phyloP scores from a whole-genome alignment of 1,140 invertebrate genomes.

The Zaprionus camerounensis region DNA sequence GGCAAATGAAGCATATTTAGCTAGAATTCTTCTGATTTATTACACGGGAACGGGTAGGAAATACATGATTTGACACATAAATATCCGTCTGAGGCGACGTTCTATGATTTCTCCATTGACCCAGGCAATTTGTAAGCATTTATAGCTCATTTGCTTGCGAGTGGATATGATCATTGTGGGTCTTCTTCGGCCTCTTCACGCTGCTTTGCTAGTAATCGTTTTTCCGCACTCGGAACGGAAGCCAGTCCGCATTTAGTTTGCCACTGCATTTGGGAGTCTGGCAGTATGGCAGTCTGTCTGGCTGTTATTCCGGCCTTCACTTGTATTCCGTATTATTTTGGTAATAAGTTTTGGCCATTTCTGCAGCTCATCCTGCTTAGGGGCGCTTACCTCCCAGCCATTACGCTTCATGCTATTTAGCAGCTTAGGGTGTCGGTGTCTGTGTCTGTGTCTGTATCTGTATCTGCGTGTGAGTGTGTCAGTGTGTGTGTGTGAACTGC shows the following conservation, averaged over 20 bases:
- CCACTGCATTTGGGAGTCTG: not conserved
- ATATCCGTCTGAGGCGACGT: constrained; percentile 41
- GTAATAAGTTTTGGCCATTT: constrained; percentile 80
- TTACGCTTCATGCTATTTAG: constrained; percentile 74
- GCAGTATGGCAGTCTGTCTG: not conserved
- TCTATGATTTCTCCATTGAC: constrained; percentile 20
- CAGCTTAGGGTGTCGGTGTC: constrained; percentile 63
- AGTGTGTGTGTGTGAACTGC: not conserved
- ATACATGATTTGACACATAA: constrained; percentile 63
- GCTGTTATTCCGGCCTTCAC: not conserved
- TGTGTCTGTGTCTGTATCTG: not conserved
- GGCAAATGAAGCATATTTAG: constrained; percentile 23
- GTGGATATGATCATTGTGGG: constrained; percentile 53
- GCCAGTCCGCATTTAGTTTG: not conserved
- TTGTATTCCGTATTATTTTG: constrained; percentile 59
- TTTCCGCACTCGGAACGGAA: not conserved
- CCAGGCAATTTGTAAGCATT: constrained; percentile 68
- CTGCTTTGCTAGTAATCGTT: constrained; percentile 40
- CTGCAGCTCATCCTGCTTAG: constrained; percentile 77
- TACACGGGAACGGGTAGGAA: constrained; percentile 15
- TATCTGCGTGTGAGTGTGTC: not conserved
- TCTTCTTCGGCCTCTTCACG: constrained; percentile 8
- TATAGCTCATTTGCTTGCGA: constrained; percentile 76
- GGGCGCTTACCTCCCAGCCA: constrained; percentile 70
- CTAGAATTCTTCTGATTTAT: constrained; percentile 28